Base-by-base conservation (phyloP, 1,140 invertebrate species). In the Venturia canescens region DNA sequence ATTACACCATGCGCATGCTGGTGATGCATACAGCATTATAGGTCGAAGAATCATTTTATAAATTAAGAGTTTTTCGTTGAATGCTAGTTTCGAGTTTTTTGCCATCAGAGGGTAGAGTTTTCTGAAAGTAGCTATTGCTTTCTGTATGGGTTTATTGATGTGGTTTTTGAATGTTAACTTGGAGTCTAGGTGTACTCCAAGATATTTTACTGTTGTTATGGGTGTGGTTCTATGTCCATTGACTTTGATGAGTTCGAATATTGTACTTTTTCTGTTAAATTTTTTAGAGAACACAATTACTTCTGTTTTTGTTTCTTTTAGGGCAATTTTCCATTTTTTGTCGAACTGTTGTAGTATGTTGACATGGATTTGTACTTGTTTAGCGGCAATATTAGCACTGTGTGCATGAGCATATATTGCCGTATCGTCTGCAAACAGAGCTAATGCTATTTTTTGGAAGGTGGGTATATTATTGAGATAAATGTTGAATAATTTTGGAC, bases 301-400 rank as follows among this genome's bases (percentile, higher is more conserved):
- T 84, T 87, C 84, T 3, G 86, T 89, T 85, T 89, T 89, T 0
- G 15, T 71, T 31, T 75, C 70, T 70, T 89, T 87, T 70, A 87
- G 21, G 29, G 53, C 29, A 44, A 85, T 84, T 80, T 85, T 85
- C 86, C 85, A 89, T 66, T 83, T 83, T 34, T 29, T 76, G 66
- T 85, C 89, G 50, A 80, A 89, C 57, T 81, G 48, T 79, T 86
- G 82, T 18, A 89, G 69, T 2, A 85, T 34, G 26, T 86, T 82
- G 21, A 86, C 57, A 48, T 87, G 83, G 7, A 85, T 84, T 82
- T 88, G 83, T 5, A 88, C 67, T 85, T 88, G 83, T 83, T 85
- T 87, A 0, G 86, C 83, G 0, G 84, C 84, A 11, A 87, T 82
- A 26, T 81, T 78, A 9, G 85, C 84, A 67, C 48, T 81, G 57